Evolutionary conservation across 2,797 vertebrate species (phyloP).

Genomic region (Poecilia gillii): DNA sequence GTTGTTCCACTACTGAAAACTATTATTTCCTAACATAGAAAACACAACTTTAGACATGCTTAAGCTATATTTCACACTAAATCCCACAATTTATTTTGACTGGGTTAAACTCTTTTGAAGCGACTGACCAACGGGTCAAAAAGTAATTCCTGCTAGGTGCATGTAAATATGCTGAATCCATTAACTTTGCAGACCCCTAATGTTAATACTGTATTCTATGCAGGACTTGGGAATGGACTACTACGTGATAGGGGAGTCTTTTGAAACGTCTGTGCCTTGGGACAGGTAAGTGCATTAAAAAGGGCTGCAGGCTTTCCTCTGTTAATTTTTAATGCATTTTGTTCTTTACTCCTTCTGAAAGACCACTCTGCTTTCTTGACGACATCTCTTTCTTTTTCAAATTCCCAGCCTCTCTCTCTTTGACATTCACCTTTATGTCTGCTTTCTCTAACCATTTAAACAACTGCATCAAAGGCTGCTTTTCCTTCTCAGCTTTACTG

Average conservation of each 20-base stretch:
- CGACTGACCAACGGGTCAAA: background rate
- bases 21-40: background rate
- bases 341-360: constrained; percentile 23
- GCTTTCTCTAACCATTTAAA: constrained; percentile 46
- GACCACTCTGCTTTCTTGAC: constrained; percentile 16
- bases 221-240: constrained; percentile 98
- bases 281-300: constrained; percentile 88
- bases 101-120: background rate
- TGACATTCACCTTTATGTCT: constrained; percentile 66
- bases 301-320: constrained; percentile 6
- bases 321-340: constrained; percentile 34
- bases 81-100: background rate
- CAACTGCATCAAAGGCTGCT: constrained; percentile 40
- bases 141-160: background rate
- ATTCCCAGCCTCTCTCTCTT: constrained; percentile 41
- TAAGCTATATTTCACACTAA: background rate
- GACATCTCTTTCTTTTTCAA: constrained; percentile 25
- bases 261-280: constrained; percentile 99
- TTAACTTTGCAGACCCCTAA: constrained; percentile 21
- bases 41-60: background rate
- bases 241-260: constrained; percentile 95
- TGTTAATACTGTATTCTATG: constrained; percentile 36
- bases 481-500: constrained; percentile 37
- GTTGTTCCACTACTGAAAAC: background rate
- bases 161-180: constrained; percentile 5